A percentile compares a stretch with the other conserved stretches of the same genome.
Conservation (phyloP, 2,888 invertebrate species). For the Apamea sordens region DNA sequence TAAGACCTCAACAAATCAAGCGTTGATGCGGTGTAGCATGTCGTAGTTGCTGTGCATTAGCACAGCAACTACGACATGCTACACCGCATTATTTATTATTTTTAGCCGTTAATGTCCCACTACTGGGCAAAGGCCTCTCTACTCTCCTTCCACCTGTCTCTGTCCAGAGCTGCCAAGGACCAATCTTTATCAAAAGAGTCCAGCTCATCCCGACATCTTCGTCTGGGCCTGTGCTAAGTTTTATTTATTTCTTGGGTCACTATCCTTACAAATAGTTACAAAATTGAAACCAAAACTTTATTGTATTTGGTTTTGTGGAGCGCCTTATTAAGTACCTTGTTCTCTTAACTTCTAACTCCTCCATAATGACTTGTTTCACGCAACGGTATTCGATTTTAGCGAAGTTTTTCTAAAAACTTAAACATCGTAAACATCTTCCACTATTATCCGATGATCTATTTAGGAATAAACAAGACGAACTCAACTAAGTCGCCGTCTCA, state of each 20-base stretch:
- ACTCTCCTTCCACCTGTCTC: too few species aligned
- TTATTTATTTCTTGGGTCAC: background rate
- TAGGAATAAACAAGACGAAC: slow-evolving; percentile 38
- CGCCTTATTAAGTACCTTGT: background rate
- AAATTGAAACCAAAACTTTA: background rate
- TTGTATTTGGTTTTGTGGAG: background rate
- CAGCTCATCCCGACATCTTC: too few species aligned
- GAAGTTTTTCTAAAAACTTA: background rate
- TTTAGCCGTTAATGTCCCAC: too few species aligned
- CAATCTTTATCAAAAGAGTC: too few species aligned
- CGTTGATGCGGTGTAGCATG: background rate
- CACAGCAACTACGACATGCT: too few species aligned
- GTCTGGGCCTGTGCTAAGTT: background rate
- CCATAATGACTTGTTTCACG: background rate
- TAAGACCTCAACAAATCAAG: background rate
- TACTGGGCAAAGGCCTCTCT: too few species aligned
- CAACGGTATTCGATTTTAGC: background rate
- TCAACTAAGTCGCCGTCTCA: slow-evolving; percentile 19
- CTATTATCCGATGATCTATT: slow-evolving; percentile 28
- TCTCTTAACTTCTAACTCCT: background rate
- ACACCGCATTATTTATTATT: too few species aligned
- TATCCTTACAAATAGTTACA: background rate
- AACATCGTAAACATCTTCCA: background rate
- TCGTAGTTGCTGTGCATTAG: background rate
- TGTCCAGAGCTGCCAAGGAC: too few species aligned